Evolutionary conservation across 2,113 vertebrate species (phyloP).

Genomic region (Ceyx margarethae): DNA sequence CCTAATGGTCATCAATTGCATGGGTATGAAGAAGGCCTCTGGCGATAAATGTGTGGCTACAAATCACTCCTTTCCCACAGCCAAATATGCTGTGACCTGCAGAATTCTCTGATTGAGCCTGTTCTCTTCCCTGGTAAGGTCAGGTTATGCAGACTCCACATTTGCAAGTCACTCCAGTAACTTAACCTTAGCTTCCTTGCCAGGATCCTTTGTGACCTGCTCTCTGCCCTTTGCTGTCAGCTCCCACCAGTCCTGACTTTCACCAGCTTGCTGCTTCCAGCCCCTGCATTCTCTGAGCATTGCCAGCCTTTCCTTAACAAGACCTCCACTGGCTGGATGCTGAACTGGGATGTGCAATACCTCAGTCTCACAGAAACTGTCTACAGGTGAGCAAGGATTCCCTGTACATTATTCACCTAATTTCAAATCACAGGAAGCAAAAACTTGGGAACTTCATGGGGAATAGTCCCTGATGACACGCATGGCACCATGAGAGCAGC

Average conservation of each 20-base stretch:
- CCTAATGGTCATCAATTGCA: neutral
- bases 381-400: accelerated
- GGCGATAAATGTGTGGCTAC: neutral
- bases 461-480: neutral
- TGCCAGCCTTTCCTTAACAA: neutral
- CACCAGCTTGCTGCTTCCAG: neutral
- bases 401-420: neutral
- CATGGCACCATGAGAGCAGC: accelerated
- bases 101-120: neutral
- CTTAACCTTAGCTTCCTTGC: neutral
- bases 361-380: accelerated
- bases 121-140: neutral
- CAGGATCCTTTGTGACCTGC: neutral
- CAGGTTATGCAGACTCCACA: neutral
- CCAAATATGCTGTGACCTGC: neutral
- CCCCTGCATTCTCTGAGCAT: neutral
- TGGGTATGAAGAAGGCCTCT: neutral
- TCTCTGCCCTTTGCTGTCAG: neutral
- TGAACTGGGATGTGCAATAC: neutral
- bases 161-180: neutral
- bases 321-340: neutral
- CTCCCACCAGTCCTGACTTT: neutral
- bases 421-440: neutral
- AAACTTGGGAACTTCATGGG: neutral
- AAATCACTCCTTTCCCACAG: neutral